These are phyloP conservation scores for Chymomyza amoena DNA, from an alignment of 2,888 invertebrate genomes.

Conservation along the genomic window DNA sequence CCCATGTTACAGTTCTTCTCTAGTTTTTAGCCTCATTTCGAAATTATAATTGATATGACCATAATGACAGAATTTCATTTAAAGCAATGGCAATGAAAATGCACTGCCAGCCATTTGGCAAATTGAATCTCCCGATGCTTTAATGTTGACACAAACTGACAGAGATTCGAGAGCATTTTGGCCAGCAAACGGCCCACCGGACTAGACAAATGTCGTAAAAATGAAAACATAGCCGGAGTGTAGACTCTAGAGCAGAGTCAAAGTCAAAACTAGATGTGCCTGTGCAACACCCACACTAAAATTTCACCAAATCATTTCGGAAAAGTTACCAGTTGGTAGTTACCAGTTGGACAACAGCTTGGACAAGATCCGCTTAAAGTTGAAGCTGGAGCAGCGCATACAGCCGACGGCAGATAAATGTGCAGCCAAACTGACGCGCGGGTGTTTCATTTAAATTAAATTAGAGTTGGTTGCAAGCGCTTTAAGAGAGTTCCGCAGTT, in stretches of 20 bases:
- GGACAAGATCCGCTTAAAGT: conserved; percentile 11
- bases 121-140: conserved; percentile 41
- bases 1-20: too few relatives aligned
- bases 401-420: conserved; percentile 58
- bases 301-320: conserved; percentile 44
- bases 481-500: too few relatives aligned
- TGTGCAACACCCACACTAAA: conserved; percentile 60
- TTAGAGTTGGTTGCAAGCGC: conserved; percentile 48
- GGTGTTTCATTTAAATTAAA: conserved; percentile 72
- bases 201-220: conserved; percentile 42
- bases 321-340: conserved; percentile 32
- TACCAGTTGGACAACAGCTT: conserved; percentile 13
- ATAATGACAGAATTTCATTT: neutral
- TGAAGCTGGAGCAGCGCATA: conserved; percentile 17
- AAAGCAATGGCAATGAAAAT: neutral
- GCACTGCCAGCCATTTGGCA: conserved; percentile 14
- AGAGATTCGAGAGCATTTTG: conserved; percentile 33
- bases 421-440: conserved; percentile 31
- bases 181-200: conserved; percentile 15
- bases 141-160: conserved; percentile 15
- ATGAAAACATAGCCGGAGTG: conserved; percentile 49
- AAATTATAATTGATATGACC: neutral
- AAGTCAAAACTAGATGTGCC: conserved; percentile 43
- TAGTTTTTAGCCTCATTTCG: neutral
- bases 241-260: neutral